Evolutionary conservation across 1,140 invertebrate species (phyloP).

Genomic region (Ephestia elutella): DNA sequence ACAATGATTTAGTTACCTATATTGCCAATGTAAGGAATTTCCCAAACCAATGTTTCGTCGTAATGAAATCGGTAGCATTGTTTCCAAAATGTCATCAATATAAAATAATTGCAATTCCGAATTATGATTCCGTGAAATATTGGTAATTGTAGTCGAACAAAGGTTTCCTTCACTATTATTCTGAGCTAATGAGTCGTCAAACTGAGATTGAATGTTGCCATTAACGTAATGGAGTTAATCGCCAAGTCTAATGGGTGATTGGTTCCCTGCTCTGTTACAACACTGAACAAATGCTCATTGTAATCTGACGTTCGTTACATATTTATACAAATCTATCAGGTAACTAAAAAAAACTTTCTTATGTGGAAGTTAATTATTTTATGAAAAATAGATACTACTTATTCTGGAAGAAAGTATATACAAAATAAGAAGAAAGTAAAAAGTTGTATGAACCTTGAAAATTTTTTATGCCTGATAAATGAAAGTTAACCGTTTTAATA

Average conservation of each 20-base stretch:
- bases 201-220: constrained; percentile 23
- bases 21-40: no score
- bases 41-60: no score
- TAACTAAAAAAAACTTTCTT: no score
- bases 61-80: no score
- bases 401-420: no score
- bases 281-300: not conserved
- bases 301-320: not conserved
- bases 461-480: no score
- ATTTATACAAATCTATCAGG: not conserved
- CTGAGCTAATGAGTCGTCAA: constrained; percentile 27
- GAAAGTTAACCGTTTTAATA: no score
- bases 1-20: no score
- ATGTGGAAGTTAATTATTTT: not conserved
- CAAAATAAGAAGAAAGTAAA: no score
- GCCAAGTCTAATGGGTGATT: constrained; percentile 28
- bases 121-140: not conserved
- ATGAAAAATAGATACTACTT: no score
- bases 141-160: not conserved
- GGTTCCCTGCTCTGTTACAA: constrained; percentile 15
- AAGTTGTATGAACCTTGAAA: no score
- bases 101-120: not conserved
- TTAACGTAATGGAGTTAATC: constrained; percentile 34
- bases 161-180: constrained; percentile 15
- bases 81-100: no score